Evolutionary conservation across 2,113 vertebrate species (phyloP).

Genomic region (Callithrix jacchus): DNA sequence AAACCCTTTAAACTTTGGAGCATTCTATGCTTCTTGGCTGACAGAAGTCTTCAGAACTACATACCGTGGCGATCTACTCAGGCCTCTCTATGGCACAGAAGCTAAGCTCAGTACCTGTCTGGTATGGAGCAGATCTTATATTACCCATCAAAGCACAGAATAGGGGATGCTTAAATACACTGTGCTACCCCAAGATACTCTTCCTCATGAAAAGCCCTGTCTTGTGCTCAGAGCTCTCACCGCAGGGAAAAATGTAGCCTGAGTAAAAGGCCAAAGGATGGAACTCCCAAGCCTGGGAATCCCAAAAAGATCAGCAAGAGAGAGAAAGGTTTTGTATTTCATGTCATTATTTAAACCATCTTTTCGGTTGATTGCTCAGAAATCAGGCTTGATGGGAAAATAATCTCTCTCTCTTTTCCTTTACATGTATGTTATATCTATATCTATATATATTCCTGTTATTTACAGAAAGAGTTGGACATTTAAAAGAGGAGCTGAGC

Average conservation of each 20-base stretch:
- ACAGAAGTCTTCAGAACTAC: neutral
- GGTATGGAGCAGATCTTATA: neutral
- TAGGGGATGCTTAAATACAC: neutral
- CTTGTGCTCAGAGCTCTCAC: neutral
- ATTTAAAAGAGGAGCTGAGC: neutral
- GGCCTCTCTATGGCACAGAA: neutral
- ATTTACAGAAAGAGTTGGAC: neutral
- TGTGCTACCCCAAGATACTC: neutral
- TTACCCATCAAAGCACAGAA: neutral
- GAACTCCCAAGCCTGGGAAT: neutral
- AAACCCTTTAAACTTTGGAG: slow-evolving; percentile 56
- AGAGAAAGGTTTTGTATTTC: neutral
- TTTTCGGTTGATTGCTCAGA: neutral
- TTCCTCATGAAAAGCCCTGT: neutral
- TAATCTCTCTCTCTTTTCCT: neutral
- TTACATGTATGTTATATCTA: neutral
- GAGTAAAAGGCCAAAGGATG: neutral
- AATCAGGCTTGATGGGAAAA: neutral
- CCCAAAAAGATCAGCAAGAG: neutral
- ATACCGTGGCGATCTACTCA: neutral
- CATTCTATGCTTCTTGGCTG: neutral
- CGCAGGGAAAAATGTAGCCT: neutral
- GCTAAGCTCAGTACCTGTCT: neutral
- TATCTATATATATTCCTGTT: neutral
- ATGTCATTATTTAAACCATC: neutral